A percentile compares a stretch with the other conserved stretches of the same genome.
Conservation (phyloP, 2,888 invertebrate species). For the Cephus rjabovi region DNA sequence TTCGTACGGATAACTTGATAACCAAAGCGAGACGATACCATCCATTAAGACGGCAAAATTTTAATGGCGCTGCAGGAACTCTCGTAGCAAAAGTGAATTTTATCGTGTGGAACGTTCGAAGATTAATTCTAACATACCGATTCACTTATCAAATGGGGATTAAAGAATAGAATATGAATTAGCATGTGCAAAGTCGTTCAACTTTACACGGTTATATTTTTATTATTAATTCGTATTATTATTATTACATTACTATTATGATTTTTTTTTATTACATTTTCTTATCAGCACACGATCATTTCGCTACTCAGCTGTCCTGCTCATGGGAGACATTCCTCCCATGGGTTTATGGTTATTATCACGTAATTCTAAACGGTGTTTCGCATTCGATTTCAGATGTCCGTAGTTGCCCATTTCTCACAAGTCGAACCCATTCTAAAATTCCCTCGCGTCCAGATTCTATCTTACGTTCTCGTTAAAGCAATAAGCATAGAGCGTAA, state of each 20-base stretch:
- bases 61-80: conserved; percentile 33
- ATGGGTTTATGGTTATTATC: no score
- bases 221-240: not conserved
- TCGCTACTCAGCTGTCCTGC: no score
- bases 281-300: no score
- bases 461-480: not conserved
- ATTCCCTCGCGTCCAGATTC: not conserved
- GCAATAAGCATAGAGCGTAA: not conserved
- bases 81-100: not conserved
- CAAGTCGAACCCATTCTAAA: not conserved
- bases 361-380: no score
- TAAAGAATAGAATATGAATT: not conserved
- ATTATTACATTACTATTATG: no score
- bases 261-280: no score
- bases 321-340: no score
- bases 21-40: not conserved
- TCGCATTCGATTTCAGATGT: no score
- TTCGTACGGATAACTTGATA: not conserved
- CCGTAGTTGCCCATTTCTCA: not conserved
- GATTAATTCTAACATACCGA: not conserved
- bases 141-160: not conserved
- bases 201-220: not conserved
- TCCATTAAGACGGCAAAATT: conserved; percentile 29
- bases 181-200: not conserved
- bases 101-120: not conserved